Percentiles rank a stretch among this genome's conserved stretches.
phyloP scores from a whole-genome alignment of 2,113 vertebrate species.

The Notiomystis cincta region DNA sequence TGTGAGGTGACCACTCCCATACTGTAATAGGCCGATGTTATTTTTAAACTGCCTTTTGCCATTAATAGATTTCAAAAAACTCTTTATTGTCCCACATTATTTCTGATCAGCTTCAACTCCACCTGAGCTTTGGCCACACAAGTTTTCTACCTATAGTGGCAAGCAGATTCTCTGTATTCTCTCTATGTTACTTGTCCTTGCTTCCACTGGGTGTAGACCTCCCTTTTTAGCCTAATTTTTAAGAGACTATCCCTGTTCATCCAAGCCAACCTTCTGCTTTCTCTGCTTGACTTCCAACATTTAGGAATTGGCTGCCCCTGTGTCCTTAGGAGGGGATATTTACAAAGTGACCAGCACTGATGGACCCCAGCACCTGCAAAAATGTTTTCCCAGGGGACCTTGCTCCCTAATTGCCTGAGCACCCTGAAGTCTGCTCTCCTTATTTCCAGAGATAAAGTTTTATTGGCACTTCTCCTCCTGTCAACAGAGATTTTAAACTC shows the following conservation, averaged over 20 bases:
- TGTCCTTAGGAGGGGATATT: background rate
- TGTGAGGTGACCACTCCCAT: background rate
- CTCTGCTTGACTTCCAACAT: background rate
- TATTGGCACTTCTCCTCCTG: background rate
- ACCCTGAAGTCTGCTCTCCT: background rate
- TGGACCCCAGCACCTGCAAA: background rate
- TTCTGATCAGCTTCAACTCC: background rate
- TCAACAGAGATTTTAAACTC: background rate
- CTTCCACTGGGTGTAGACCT: background rate
- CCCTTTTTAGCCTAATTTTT: background rate
- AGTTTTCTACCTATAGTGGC: background rate
- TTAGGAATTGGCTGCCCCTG: background rate
- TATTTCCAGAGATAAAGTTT: background rate
- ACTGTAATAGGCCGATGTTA: fast-evolving
- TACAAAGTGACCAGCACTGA: background rate
- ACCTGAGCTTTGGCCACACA: background rate
- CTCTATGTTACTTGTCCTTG: too few species aligned
- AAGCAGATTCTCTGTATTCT: background rate
- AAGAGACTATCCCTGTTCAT: background rate
- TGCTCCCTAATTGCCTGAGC: background rate
- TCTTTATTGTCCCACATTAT: background rate
- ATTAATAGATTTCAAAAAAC: background rate
- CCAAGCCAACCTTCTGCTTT: background rate
- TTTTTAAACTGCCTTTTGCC: background rate
- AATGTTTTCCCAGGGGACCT: background rate